Base-by-base conservation (phyloP, 30 jellyfish, hydroid and myxozoan genomes). In the Turritopsis dohrnii region DNA sequence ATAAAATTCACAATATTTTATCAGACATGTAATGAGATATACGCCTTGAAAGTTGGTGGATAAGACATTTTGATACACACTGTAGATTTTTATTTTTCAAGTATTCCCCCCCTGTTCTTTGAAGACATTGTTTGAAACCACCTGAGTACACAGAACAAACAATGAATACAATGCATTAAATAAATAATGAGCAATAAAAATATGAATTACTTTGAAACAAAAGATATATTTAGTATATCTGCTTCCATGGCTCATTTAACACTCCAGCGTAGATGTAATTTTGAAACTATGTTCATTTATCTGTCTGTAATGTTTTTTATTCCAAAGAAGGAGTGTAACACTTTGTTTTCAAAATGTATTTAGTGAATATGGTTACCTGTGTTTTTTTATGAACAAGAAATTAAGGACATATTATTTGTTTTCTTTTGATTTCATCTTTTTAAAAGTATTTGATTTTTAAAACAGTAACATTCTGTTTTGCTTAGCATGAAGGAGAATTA, bases 131-230 rank as follows among this genome's bases (percentile, higher is more conserved):
- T 9, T 69, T 27, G 31, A 69, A 69, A 69, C 31, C 77, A 69
- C 77, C 77, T 69, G 77, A 69, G 77, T 69, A 69, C 77, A 69
- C 30, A 3, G 13, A 41, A 41, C 60, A 41, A 41, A 41, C 60
- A 41, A 41, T 41, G 60, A 69, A 69, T 69, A 69, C 28, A 69
- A 27, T 69, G 31, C 30, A n/a, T 69, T 69, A n/a, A 69, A 69
- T 69, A 69, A 69, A 69, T 69, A 69, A 69, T 69, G 77, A 69
- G 77, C 30, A 69, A 69, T 69, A 69, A 69, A 41, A 27, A 69
- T 69, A 17, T 69, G 77, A 69, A 69, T 69, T 69, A 69, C 77
- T n/a, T 41, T 69, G 77, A 69, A 23, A 69, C 77, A 69, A 69
- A 69, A 69, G 77, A 69, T 69, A 27, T 7, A 69, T 69, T 69